Evolutionary conservation across 2,888 invertebrate genomes (phyloP).

Genomic region (Leptogaster cylindrica): DNA sequence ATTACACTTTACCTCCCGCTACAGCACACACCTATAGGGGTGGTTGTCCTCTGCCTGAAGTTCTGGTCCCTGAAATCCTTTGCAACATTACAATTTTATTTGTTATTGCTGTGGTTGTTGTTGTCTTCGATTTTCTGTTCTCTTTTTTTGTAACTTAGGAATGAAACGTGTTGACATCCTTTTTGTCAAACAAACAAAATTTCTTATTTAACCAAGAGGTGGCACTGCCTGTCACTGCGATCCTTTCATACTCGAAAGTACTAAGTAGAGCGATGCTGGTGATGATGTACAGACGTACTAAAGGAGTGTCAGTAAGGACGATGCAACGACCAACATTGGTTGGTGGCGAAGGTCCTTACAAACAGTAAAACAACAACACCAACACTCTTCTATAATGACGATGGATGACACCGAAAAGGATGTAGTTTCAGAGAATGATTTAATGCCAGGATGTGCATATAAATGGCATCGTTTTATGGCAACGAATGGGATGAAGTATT

Average conservation of each 20-base stretch:
- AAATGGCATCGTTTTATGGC: conserved; percentile 46
- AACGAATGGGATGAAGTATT: conserved; percentile 44
- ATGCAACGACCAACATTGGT: conserved; percentile 25
- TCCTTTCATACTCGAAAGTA: conserved; percentile 11
- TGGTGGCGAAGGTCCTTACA: conserved; percentile 17
- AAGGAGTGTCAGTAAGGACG: conserved; percentile 26
- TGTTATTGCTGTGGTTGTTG: too few relatives aligned
- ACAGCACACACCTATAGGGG: too few relatives aligned
- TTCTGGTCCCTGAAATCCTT: neutral
- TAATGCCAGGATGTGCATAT: conserved; percentile 47
- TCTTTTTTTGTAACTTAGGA: conserved; percentile 32
- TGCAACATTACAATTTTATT: too few relatives aligned
- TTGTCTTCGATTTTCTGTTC: too few relatives aligned
- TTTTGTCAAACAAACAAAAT: conserved; percentile 39
- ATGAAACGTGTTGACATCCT: conserved; percentile 38
- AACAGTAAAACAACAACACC: neutral
- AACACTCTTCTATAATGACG: conserved; percentile 42
- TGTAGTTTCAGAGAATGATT: conserved; percentile 45
- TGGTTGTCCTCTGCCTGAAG: neutral
- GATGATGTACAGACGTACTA: conserved; percentile 33
- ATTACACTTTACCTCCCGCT: conserved; percentile 39
- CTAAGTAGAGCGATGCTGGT: conserved; percentile 24
- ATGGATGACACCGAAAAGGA: conserved; percentile 46
- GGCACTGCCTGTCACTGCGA: conserved; percentile 41
- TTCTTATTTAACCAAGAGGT: conserved; percentile 39